Base-by-base conservation (phyloP, 1,140 invertebrate genomes). In the Eueides isabella region DNA sequence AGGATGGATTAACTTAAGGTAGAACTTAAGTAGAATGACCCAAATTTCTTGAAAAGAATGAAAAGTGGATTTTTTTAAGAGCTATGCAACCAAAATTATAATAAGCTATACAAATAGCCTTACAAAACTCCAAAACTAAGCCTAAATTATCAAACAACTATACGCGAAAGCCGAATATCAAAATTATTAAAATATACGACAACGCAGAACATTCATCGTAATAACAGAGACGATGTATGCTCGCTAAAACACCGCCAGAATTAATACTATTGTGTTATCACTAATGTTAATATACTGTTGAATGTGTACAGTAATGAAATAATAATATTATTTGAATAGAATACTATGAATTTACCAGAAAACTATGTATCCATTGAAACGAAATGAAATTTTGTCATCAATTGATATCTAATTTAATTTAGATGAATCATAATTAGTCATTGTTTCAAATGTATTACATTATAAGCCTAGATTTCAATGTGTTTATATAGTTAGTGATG, bases 181-280 rank as follows among this genome's bases (percentile, higher is more conserved):
- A 55, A 55, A 55, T 55, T 55, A 55, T 55, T 55, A 55, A 55
- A 55, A 55, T 55, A 55, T 55, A 55, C 48, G 48, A 55, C 19
- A 55, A 12, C 23, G 19, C n/a, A 55, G 48, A 55, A 12, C 48
- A 55, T 55, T 55, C 48, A 55, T 55, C 48, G 23, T 55, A 55
- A 55, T 55, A 26, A 55, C 48, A 55, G 2, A 12, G 48, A 55
- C 48, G 19, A 11, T 26, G 48, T 38, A 12, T 55, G 48, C 48
- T 44, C 16, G 41, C 61, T 70, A 69, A 70, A 71, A 75, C 30
- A 48, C 67, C 64, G 48, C 62, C 61, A 67, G 62, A 75, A 70
- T 75, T 75, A 71, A 75, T 71, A 48, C 63, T 48, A 67, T 67
- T 75, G 72, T 70, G 61, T 75, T 70, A 61, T 64, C 73, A 55